Conservation (phyloP, 2,888 invertebrate species). For the Antheraea assamensis region DNA sequence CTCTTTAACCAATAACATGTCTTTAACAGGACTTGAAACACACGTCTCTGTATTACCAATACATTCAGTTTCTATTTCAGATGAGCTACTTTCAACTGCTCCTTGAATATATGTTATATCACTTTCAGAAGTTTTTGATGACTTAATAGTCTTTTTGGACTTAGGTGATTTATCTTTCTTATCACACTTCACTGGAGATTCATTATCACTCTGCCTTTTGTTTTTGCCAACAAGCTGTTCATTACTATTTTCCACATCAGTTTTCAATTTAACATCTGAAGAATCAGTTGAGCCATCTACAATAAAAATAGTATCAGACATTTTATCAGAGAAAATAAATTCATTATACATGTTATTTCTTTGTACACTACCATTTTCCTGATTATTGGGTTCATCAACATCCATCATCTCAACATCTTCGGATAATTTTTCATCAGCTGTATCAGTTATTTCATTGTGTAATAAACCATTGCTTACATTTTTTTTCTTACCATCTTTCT, state of each 20-base stretch:
- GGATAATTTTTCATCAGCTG: constrained; percentile 29
- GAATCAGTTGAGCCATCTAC: constrained; percentile 38
- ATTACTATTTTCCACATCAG: constrained; percentile 18
- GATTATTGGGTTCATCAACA: constrained; percentile 43
- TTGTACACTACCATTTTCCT: constrained; percentile 23
- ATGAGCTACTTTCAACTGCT: constrained; percentile 20
- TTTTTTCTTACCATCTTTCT: constrained; percentile 45
- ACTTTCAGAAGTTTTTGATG: constrained; percentile 22
- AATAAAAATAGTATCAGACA: constrained; percentile 31
- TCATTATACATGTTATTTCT: constrained; percentile 18
- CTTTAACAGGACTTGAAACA: background rate
- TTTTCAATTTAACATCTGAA: constrained; percentile 26
- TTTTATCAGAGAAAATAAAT: constrained; percentile 2
- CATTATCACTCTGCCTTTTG: background rate
- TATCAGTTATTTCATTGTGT: constrained; percentile 31
- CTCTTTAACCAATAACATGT: background rate
- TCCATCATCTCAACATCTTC: constrained; percentile 52
- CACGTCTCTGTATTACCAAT: background rate
- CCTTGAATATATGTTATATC: constrained; percentile 20
- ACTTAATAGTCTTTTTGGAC: background rate
- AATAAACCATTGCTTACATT: constrained; percentile 32
- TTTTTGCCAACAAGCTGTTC: constrained; percentile 22
- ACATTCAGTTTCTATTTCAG: constrained; percentile 15
- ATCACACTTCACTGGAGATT: background rate
- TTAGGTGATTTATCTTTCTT: background rate